Base-by-base conservation (phyloP, 2,888 invertebrate genomes). In the Ptychoptera albimana region DNA sequence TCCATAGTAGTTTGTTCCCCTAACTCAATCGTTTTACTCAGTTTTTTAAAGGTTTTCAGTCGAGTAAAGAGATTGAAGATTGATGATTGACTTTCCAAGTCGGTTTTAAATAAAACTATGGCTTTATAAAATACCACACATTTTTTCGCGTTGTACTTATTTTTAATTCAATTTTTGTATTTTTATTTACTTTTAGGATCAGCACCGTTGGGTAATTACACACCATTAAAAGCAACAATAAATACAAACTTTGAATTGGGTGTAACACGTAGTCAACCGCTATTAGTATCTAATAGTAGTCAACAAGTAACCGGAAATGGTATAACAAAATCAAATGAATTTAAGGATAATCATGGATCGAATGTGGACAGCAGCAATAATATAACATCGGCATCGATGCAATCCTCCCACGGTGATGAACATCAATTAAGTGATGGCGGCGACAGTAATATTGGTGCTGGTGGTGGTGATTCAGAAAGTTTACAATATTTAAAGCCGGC, bases 181-280 rank as follows among this genome's bases (percentile, higher is more conserved):
- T n/a, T n/a, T 34, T 34, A n/a, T 45, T 32, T 23, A 13, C 15
- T 51, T 51, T 47, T 57, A 66, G 65, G 66, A 51, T 66, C 66
- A 45, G 86, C 87, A 52, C 80, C 77, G 56, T 71, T 89, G 61
- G 76, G 82, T 50, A 82, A 77, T 59, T 89, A 88, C 71, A 86
- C 85, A 55, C 88, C 89, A 47, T 75, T 82, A 69, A 82, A 84
- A 71, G 76, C 75, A 44, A 68, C 71, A 51, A 73, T 70, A 52
- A 69, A 72, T 54, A 74, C 66, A 55, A 69, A 75, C 48, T 88
- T 87, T 70, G 79, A 83, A 67, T 71, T 87, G 49, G 89, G 89
- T 43, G 75, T 87, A 46, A 80, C 83, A 50, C 73, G 82, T 55
- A 71, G 71, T 53, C 68, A 61, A 51, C 66, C 54, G 45, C 60